These are phyloP conservation scores for Acleris cristana DNA, from an alignment of 2,888 invertebrate genomes.

Conservation along the genomic window DNA sequence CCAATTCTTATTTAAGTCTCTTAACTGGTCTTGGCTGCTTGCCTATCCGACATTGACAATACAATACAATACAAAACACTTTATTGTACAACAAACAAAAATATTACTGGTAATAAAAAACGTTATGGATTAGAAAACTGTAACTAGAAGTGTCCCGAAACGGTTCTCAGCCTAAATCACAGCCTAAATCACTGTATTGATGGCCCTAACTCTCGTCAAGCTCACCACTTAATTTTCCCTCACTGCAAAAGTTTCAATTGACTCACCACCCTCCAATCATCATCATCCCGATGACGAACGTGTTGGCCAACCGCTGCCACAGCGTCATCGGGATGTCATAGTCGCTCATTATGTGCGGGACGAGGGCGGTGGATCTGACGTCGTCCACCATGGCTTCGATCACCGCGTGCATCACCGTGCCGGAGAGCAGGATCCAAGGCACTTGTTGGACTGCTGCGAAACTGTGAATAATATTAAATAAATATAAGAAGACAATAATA, in stretches of 20 bases:
- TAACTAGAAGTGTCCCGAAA: too few species aligned
- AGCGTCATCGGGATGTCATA: constrained; percentile 57
- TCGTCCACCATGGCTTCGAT: constrained; percentile 58
- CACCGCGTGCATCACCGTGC: constrained; percentile 48
- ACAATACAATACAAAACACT: too few species aligned
- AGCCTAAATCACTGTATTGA: too few species aligned
- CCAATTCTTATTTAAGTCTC: too few species aligned
- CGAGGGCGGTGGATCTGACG: constrained; percentile 50
- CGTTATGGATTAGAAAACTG: too few species aligned
- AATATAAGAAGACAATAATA: background rate
- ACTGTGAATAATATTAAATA: constrained; percentile 43
- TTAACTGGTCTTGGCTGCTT: too few species aligned
- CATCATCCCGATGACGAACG: constrained; percentile 40
- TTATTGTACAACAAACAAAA: too few species aligned
- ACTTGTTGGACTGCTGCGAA: constrained; percentile 59
- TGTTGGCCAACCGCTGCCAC: constrained; percentile 51
- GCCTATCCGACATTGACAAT: too few species aligned
- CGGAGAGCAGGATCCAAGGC: constrained; percentile 62
- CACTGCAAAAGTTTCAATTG: too few species aligned
- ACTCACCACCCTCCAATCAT: constrained; percentile 48
- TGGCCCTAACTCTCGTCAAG: too few species aligned
- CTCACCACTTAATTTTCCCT: background rate
- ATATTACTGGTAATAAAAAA: too few species aligned
- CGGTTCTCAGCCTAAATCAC: too few species aligned
- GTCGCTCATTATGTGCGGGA: constrained; percentile 53